A percentile compares a stretch with the other conserved stretches of the same genome.
These are phyloP conservation scores for Anagyrus pseudococci DNA, from an alignment of 2,888 invertebrate genomes.

Conservation along the genomic window DNA sequence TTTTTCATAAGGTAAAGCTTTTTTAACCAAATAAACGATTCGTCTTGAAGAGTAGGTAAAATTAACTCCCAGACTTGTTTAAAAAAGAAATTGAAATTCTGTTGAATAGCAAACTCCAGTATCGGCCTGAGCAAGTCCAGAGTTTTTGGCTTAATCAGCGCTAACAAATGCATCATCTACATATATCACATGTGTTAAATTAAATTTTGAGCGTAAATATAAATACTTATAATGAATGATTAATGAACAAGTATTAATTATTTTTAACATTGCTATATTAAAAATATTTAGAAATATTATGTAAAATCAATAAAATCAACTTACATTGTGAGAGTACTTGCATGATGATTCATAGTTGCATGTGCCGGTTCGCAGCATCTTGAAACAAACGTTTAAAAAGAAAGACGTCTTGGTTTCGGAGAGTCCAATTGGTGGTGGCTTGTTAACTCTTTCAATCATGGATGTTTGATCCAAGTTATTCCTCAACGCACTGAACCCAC, in stretches of 20 bases:
- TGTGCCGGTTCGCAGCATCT: conserved; percentile 12
- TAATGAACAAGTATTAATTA: background rate
- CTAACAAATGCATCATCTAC: background rate
- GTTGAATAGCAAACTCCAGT: conserved; percentile 10
- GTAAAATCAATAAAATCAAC: too few relatives aligned
- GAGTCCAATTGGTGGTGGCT: conserved; percentile 1
- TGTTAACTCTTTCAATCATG: conserved; percentile 2
- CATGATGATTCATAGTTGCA: conserved; percentile 9
- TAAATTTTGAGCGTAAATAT: background rate
- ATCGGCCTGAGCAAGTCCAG: background rate
- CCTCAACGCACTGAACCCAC: conserved; percentile 12
- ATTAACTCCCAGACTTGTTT: conserved; percentile 9
- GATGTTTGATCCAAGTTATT: conserved; percentile 10
- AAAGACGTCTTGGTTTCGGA: conserved; percentile 20
- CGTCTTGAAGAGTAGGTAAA: conserved; percentile 10
- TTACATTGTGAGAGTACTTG: conserved; percentile 22
- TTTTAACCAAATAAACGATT: conserved; percentile 11
- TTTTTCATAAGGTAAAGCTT: conserved; percentile 16
- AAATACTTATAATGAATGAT: background rate
- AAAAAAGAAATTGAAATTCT: conserved; percentile 18
- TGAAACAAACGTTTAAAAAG: conserved; percentile 21
- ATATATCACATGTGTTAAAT: background rate
- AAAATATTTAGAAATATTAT: too few relatives aligned
- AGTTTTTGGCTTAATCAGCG: conserved; percentile 12
- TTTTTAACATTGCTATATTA: too few relatives aligned